Percentiles rank a stretch among this genome's conserved stretches.
These are phyloP conservation scores for Phaonia tiefii DNA, from an alignment of 2,888 invertebrate species.

Conservation along the genomic window DNA sequence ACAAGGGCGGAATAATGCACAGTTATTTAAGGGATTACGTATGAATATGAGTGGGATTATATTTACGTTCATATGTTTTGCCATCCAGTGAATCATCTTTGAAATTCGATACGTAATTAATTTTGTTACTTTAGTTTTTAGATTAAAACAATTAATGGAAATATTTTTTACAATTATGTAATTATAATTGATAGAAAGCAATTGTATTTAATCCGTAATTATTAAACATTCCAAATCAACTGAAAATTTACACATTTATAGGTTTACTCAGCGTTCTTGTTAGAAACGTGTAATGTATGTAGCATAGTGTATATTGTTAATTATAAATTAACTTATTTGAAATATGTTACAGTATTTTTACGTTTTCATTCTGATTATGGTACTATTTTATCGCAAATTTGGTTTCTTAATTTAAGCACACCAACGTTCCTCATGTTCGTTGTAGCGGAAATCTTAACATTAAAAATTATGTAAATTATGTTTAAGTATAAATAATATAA, in stretches of 20 bases:
- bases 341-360: conserved; percentile 49
- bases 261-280: background rate
- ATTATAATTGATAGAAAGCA: conserved; percentile 15
- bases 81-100: background rate
- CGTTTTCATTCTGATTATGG: conserved; percentile 11
- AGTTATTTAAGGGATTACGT: background rate
- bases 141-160: background rate
- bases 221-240: conserved; percentile 21
- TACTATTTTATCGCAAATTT: background rate
- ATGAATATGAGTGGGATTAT: background rate
- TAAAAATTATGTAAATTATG: conserved; percentile 40
- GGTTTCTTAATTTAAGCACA: conserved; percentile 1
- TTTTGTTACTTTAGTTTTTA: background rate
- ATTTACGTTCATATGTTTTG: background rate
- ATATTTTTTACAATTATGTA: background rate
- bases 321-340: background rate
- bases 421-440: conserved; percentile 5
- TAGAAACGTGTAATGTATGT: conserved; percentile 1
- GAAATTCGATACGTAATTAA: background rate
- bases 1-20: background rate
- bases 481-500: conserved; percentile 70
- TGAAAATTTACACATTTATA: background rate
- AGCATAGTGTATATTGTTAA: background rate
- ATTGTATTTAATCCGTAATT: conserved; percentile 24
- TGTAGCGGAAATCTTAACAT: conserved; percentile 38